Evolutionary conservation across 2,888 invertebrate genomes (phyloP), one percentile per base, ranked within the genome.

Genomic region (Mythimna ferrago): DNA sequence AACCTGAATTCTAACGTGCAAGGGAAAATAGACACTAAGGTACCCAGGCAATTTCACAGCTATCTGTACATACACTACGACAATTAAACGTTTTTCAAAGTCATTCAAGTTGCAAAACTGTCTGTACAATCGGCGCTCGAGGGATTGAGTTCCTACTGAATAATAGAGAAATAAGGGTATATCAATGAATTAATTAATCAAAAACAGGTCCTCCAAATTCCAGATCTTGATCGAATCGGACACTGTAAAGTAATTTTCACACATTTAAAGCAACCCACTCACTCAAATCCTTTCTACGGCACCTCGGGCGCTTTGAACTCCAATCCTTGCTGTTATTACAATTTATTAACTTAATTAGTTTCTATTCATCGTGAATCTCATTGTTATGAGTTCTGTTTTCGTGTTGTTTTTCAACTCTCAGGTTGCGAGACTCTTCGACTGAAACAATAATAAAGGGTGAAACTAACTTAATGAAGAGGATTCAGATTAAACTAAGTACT

Each of bases 271-370:
- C 44, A 32, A 26, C 32, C 32, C 21, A 19, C 66, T 58, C 41
- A 14, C 48, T 65, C 14, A 66, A 66, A 66, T 64, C 63, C 53
- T 56, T 70, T 38, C 21, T 41, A 10, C 56, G 51, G 14, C 60
- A 48, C 78, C 66, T 19, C 66, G 38, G 57, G 63, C 58, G 76
- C 54, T 80, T 74, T 69, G 54, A 69, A 74, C 68, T 68, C 61
- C 60, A 76, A 69, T 60, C 41, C 61, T 41, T 10, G 41, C 41
- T 54, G 75, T 78, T 80, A 78, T 73, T 44, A 67, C 79, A 81
- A 73, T 76, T 74, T 58, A 65, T 66, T 76, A 67, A 58, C 63
- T 67, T 72, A 74, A 78, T 78, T 78, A 77, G 72, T 78, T 78
- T 76, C 63, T 82, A 61, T 64, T 80, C 58, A 63, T 75, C 78